A percentile compares a stretch with the other conserved stretches of the same genome.
phyloP scores from a whole-genome alignment of 2,797 vertebrate species.

The Alosa sapidissima region DNA sequence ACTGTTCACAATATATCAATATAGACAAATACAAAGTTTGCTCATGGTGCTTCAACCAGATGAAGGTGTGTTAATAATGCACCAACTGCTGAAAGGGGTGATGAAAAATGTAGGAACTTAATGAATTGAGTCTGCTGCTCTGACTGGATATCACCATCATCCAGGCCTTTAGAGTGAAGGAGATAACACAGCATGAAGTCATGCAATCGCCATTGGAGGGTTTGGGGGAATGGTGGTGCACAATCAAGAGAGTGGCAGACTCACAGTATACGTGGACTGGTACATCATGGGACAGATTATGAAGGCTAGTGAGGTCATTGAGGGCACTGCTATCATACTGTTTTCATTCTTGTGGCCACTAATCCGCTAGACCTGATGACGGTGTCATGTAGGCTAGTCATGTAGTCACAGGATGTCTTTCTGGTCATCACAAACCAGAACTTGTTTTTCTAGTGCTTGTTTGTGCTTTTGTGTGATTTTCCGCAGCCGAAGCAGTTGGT shows the following conservation, averaged over 20 bases:
- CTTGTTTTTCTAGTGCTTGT: background rate
- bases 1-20: background rate
- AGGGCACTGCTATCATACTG: background rate
- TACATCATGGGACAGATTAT: background rate
- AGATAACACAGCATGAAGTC: constrained; percentile 31
- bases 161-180: constrained; percentile 39
- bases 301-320: background rate
- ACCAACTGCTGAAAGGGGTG: constrained; percentile 50
- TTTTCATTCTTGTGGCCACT: background rate
- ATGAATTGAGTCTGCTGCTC: constrained; percentile 50
- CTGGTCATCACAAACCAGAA: background rate
- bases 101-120: constrained; percentile 59
- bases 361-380: background rate
- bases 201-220: background rate
- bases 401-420: background rate
- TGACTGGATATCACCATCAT: constrained; percentile 49
- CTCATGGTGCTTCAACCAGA: constrained; percentile 24
- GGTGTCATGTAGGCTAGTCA: background rate
- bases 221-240: background rate
- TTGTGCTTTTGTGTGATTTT: background rate
- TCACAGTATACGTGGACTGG: background rate
- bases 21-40: background rate
- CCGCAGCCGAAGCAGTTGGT: background rate
- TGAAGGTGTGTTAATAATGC: constrained; percentile 58
- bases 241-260: background rate